phyloP scores from a whole-genome alignment of 2,797 vertebrate genomes.

The Neomorphus geoffroyi region DNA sequence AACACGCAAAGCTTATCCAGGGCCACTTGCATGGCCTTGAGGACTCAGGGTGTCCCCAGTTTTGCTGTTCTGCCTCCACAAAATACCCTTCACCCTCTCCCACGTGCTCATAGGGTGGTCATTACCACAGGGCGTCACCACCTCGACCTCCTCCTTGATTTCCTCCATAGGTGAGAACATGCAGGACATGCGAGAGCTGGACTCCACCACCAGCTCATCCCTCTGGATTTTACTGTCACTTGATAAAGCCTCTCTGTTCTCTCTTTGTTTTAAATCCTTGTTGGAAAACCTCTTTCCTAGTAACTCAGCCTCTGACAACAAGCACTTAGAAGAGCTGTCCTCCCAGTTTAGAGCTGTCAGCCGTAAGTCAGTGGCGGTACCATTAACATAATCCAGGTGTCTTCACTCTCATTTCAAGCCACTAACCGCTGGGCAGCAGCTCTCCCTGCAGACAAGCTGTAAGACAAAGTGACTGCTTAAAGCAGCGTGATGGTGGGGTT shows the following conservation, averaged over 20 bases:
- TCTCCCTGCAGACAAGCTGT: neutral
- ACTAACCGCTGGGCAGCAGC: neutral
- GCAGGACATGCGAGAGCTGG: rapidly evolving
- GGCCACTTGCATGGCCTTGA: neutral
- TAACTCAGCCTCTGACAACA: neutral
- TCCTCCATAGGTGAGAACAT: neutral
- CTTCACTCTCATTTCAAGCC: neutral
- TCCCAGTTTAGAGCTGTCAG: neutral
- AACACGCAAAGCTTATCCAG: neutral
- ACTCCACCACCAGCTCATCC: neutral
- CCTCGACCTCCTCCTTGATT: neutral
- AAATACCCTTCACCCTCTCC: neutral
- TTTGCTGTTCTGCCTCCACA: neutral
- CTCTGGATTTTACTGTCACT: neutral
- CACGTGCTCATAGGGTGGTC: neutral
- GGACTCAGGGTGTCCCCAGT: neutral
- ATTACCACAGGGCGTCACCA: neutral
- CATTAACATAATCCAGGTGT: neutral
- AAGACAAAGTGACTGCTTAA: neutral
- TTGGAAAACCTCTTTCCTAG: neutral
- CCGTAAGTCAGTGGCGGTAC: neutral
- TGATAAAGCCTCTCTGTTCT: neutral
- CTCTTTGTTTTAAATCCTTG: neutral
- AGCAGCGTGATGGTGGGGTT: neutral
- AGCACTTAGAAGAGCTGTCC: neutral